Evolutionary conservation across 2,888 invertebrate genomes (phyloP).

Genomic region (Sabellastarte sp.): DNA sequence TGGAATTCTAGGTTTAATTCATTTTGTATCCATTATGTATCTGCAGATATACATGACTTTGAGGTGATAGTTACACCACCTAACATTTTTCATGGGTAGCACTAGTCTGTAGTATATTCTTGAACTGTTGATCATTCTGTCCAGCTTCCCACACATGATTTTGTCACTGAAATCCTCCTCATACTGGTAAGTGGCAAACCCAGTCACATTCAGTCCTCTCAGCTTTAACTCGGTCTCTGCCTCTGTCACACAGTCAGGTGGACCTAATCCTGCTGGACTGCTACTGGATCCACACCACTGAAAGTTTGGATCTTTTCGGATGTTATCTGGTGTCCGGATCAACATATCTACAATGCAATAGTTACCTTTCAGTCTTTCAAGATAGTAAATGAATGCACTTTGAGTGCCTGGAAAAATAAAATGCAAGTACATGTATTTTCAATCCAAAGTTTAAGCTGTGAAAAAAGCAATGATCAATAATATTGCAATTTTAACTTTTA

Average conservation of each 20-base stretch:
- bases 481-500: too few relatives aligned
- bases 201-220: constrained; percentile 29
- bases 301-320: not conserved
- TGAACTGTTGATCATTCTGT: constrained; percentile 34
- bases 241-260: not conserved
- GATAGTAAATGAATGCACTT: too few relatives aligned
- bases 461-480: too few relatives aligned
- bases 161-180: constrained; percentile 36
- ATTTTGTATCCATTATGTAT: too few relatives aligned
- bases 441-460: too few relatives aligned
- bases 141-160: constrained; percentile 36
- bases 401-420: too few relatives aligned
- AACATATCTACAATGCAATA: too few relatives aligned
- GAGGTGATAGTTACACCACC: too few relatives aligned
- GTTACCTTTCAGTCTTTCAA: too few relatives aligned
- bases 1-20: too few relatives aligned
- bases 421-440: too few relatives aligned
- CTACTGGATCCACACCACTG: not conserved
- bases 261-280: not conserved
- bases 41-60: too few relatives aligned
- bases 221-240: constrained; percentile 17
- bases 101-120: constrained; percentile 28
- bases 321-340: constrained; percentile 10
- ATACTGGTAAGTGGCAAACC: constrained; percentile 37
- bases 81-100: not conserved